These are phyloP conservation scores for Brachyptera putata DNA, from an alignment of 2,888 invertebrate genomes.

Conservation along the genomic window DNA sequence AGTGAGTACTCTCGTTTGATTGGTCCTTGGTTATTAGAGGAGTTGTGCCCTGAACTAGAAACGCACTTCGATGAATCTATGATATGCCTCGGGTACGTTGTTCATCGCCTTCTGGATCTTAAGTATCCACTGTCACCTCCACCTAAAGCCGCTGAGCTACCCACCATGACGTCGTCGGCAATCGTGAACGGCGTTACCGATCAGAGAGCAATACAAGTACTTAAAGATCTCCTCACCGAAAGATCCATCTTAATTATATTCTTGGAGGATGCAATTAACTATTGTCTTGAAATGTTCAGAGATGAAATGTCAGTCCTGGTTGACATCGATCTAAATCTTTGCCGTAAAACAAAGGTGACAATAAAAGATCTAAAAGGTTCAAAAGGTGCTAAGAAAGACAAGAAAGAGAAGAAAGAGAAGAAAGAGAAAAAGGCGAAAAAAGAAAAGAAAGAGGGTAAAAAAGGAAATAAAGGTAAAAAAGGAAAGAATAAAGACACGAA, in stretches of 20 bases:
- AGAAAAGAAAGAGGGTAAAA: slow-evolving; percentile 11
- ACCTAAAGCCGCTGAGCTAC: slow-evolving; percentile 44
- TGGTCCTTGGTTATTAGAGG: slow-evolving; percentile 53
- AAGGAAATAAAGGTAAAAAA: slow-evolving; percentile 37
- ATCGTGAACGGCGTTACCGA: slow-evolving; percentile 49
- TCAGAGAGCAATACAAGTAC: slow-evolving; percentile 43
- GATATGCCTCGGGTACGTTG: slow-evolving; percentile 50
- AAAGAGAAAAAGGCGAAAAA: background rate
- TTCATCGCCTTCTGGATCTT: slow-evolving; percentile 50
- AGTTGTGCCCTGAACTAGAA: slow-evolving; percentile 40
- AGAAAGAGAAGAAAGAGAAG: slow-evolving; percentile 7
- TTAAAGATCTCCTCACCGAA: slow-evolving; percentile 47
- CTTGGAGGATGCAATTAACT: slow-evolving; percentile 53
- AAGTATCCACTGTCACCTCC: slow-evolving; percentile 49
- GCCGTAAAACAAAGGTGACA: background rate
- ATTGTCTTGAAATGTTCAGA: slow-evolving; percentile 53
- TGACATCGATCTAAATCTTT: slow-evolving; percentile 46
- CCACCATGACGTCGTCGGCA: slow-evolving; percentile 45
- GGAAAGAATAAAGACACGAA: slow-evolving; percentile 39
- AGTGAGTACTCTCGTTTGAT: slow-evolving; percentile 52
- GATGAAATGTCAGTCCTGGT: slow-evolving; percentile 51
- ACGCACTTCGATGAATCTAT: slow-evolving; percentile 44
- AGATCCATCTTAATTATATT: slow-evolving; percentile 48
- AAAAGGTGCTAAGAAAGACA: slow-evolving; percentile 5
- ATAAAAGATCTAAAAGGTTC: slow-evolving; percentile 20